phyloP scores from a whole-genome alignment of 2,113 vertebrate genomes.

The Ciconia stormi region DNA sequence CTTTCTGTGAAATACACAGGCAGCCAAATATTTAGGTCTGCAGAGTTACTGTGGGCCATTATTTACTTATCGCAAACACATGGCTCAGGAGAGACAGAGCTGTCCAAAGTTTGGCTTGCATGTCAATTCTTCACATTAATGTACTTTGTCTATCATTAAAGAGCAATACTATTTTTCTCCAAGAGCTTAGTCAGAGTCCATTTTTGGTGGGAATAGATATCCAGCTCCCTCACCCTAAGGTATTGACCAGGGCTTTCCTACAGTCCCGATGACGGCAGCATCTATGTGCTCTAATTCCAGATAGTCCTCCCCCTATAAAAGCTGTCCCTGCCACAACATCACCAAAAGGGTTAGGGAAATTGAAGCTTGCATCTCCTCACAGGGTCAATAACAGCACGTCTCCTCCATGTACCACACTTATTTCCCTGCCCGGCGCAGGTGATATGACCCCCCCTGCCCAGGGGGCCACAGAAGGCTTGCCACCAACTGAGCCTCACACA shows the following conservation, averaged over 20 bases:
- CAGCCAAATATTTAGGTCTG: constrained; percentile 32
- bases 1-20: background rate
- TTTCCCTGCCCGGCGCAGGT: fast-evolving
- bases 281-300: background rate
- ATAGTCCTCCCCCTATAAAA: background rate
- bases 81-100: background rate
- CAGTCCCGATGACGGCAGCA: background rate
- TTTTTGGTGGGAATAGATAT: background rate
- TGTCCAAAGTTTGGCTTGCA: background rate
- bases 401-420: background rate
- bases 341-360: background rate
- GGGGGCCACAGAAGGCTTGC: background rate
- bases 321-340: background rate
- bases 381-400: background rate
- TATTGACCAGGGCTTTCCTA: background rate
- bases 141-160: background rate
- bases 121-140: background rate
- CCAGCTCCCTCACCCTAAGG: background rate
- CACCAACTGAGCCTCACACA: background rate
- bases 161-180: background rate
- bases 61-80: constrained; percentile 22
- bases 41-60: background rate
- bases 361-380: background rate
- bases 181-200: background rate
- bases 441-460: background rate